Base-by-base conservation (phyloP, 1,140 invertebrate genomes). In the Meteorus sp. region DNA sequence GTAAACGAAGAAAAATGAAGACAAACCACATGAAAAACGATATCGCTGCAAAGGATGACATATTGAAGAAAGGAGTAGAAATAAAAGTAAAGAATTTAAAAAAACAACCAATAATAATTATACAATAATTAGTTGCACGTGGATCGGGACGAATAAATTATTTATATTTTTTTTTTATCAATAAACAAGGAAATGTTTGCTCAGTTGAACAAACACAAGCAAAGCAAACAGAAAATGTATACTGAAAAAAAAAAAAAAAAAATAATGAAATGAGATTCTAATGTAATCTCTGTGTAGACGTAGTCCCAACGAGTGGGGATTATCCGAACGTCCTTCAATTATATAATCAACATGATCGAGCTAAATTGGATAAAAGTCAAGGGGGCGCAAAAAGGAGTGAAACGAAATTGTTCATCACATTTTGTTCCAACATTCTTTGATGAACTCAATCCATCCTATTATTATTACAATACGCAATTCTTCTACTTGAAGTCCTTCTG, bases 101-200 rank as follows among this genome's bases (percentile, higher is more conserved):
- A n/a, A n/a, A n/a, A n/a, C n/a, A n/a, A n/a, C n/a, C 29, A 39
- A 39, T 39, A 39, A 39, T 4, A 39, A 39, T n/a, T n/a, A 39
- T 9, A 29, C 27, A 29, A 29, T 29, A 39, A 39, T n/a, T 39
- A 39, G 35, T 39, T 13, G 35, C 8, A 13, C 15, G 35, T 39
- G 35, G 35, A 39, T 39, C 35, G 35, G 15, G 27, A 9, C 27
- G 9, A 39, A 15, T 39, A 13, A 39, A 39, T 39, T 39, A n/a
- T 39, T 39, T 39, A 39, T 29, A 4, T 29, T 29, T n/a, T 39
- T 39, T 15, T 39, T 7, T 39, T 7, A 39, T n/a, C 15, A n/a
- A 11, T 39, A 39, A 11, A 39, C 3, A 39, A 39, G 4, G 35
- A 39, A n/a, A 11, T 39, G 8, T 13, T 39, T 33, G 11, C 15